Evolutionary conservation across 2,797 vertebrate species (phyloP), one percentile per base, ranked within the genome.

Genomic region (Fringilla coelebs): DNA sequence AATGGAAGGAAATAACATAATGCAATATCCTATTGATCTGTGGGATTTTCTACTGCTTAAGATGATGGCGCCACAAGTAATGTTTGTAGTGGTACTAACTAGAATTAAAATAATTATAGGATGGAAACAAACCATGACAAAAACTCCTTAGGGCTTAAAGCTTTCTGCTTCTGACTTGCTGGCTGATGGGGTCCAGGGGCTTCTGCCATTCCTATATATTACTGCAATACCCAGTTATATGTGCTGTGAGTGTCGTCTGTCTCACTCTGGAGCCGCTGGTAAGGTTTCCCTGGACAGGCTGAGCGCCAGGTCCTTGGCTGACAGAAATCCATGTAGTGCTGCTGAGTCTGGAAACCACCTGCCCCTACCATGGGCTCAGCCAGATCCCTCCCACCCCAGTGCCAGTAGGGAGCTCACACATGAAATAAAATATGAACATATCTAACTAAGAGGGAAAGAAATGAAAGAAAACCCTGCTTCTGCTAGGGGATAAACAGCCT

Each of bases 11-110:
- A 82, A 43, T 36, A 36, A 58, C 51, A 14, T 61, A 91, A 93
- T 84, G 93, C 91, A 93, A 5, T 2, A 4, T 46, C 65, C 32
- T 89, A 94, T 93, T 76, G 91, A 96, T 93, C 76, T 62, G 91
- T 51, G 75, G 85, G 26, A 81, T 93, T 86, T 9, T 14, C 48
- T 72, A 12, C 71, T 54, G 36, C 66, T 68, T 45, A 43, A 85
- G 38, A 40, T 1, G 13, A 8, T 6, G 52, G 46, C 24, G 5
- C 62, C 70, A 51, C 26, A 43, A 58, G 45, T 40, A 65, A 58
- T 36, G 10, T 26, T 41, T 65, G 31, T 41, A 61, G 61, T 7
- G 61, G 25, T 40, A 22, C 38, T 88, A 68, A 67, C 48, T 31
- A 57, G 68, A 67, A 79, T 60, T 52, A 85, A 94, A 85, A 51